Conservation (phyloP, 2,797 vertebrate genomes). For the Sebastes iracundus region DNA sequence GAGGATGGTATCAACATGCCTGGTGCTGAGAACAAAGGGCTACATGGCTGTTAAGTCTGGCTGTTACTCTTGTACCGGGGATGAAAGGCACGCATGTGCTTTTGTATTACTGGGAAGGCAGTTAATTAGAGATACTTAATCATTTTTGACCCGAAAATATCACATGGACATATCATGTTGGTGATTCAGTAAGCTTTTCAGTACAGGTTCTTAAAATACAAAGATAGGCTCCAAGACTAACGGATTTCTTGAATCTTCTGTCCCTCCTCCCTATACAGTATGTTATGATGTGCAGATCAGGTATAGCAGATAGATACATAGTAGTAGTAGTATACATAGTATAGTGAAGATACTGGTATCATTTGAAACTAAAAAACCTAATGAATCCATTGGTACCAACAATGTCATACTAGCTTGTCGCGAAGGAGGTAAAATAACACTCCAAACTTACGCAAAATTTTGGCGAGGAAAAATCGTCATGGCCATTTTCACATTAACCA, state of each 20-base stretch:
- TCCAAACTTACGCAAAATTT: too few relatives aligned
- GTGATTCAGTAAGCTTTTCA: background rate
- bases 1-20: constrained; percentile 55
- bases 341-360: too few relatives aligned
- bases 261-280: background rate
- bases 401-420: too few relatives aligned
- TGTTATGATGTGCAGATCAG: background rate
- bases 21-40: constrained; percentile 59
- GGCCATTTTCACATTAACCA: background rate
- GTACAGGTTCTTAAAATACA: background rate
- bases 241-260: background rate
- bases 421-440: too few relatives aligned
- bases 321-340: too few relatives aligned
- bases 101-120: background rate
- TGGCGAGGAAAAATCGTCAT: too few relatives aligned
- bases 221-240: too few relatives aligned
- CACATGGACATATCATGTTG: background rate
- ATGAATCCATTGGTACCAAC: too few relatives aligned
- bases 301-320: too few relatives aligned
- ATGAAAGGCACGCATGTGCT: constrained; percentile 30
- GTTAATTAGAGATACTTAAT: background rate
- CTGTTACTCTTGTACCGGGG: background rate
- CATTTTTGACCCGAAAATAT: constrained; percentile 12
- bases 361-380: too few relatives aligned
- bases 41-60: constrained; percentile 31